Evolutionary conservation across 64 coral and sea anemone species (phyloP), one percentile per base, ranked within the genome.

Genomic region (Porites australiensis): DNA sequence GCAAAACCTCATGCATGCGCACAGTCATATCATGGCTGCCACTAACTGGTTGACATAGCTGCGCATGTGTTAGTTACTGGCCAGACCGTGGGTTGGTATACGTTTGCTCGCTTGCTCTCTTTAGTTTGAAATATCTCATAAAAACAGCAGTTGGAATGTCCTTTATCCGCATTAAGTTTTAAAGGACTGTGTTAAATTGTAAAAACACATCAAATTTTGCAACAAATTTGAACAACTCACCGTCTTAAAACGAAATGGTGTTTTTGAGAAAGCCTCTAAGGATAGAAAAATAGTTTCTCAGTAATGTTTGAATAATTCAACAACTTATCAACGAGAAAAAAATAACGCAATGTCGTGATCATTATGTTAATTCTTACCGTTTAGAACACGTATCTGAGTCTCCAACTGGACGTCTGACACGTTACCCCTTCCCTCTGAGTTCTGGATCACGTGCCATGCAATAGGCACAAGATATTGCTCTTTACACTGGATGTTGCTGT

Each of bases 401-500:
- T 79, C 75, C 47, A 93, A 18, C 27, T 19, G 63, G 50, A 62
- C 76, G 11, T 73, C 82, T 22, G 46, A 58, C 13, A 93, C 91
- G 61, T 88, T 93, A 48, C 91, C 91, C 22, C 16, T 60, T 2
- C 91, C 91, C 66, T 49, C 45, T 58, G 74, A 49, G 43, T 77
- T 46, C 13, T 71, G 13, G 20, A 93, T 79, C 50, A 88, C 75
- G 70, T 93, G 91, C 91, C 84, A 93, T 15, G 83, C 91, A 0
- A 93, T 69, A 58, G 91, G 84, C 58, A 93, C 74, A 58, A 88
- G 50, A 22, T 88, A 88, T 83, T 82, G 62, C 2, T 93, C 91
- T 5, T 87, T 67, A 45, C 91, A 93, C 18, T 86, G 20, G 15
- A 87, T 8, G 61, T 78, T 72, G n/a, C 13, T 12, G n/a, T 61